phyloP scores from a whole-genome alignment of 2,113 vertebrate species.

The Felis chaus region DNA sequence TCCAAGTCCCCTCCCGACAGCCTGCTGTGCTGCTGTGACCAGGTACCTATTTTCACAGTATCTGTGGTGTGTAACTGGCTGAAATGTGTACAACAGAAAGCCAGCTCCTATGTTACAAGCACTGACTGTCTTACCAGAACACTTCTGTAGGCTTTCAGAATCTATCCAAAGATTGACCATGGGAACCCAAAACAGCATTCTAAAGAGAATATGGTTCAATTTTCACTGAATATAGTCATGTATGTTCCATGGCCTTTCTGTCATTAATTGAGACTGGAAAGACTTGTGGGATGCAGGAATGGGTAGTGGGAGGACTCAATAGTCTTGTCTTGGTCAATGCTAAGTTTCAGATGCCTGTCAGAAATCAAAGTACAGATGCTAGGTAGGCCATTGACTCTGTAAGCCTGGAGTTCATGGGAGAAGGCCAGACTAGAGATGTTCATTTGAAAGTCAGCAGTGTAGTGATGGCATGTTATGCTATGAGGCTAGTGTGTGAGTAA shows the following conservation, averaged over 20 bases:
- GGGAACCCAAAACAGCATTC: not conserved
- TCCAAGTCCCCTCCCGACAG: not conserved
- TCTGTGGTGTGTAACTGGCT: not conserved
- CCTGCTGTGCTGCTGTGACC: not conserved
- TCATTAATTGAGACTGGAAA: not conserved
- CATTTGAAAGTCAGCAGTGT: not conserved
- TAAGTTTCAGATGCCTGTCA: not conserved
- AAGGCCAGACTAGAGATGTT: not conserved
- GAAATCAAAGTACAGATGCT: not conserved
- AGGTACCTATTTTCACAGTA: not conserved
- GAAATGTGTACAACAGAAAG: not conserved
- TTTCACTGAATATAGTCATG: not conserved
- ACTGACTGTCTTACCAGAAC: not conserved
- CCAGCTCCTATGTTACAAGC: rapidly evolving
- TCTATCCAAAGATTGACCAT: not conserved
- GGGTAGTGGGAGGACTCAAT: not conserved
- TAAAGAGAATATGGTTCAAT: not conserved
- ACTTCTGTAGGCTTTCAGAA: not conserved
- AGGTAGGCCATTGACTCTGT: not conserved
- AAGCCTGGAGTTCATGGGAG: not conserved
- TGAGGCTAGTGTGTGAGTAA: not conserved
- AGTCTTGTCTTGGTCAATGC: not conserved
- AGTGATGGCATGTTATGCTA: not conserved
- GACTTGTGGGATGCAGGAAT: not conserved
- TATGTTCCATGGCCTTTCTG: not conserved